phyloP scores from a whole-genome alignment of 2,113 vertebrate genomes.

The Elephas maximus region DNA sequence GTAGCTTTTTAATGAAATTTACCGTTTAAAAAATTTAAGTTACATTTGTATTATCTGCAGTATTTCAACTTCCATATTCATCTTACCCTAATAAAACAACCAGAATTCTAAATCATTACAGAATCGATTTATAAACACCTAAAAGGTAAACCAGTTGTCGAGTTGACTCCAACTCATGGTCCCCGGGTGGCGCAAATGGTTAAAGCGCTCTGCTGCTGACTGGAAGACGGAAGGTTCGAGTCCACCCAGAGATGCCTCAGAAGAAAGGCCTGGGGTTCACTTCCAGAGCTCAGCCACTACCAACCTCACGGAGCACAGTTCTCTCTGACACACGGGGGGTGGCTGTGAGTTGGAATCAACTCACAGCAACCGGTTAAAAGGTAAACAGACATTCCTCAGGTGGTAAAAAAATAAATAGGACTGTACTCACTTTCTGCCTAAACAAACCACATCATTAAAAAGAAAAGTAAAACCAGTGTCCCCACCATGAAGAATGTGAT shows the following conservation, averaged over 20 bases:
- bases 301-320: no score
- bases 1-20: background rate
- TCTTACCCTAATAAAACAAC: background rate
- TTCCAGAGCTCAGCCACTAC: no score
- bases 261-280: no score
- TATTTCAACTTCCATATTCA: background rate
- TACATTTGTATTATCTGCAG: background rate
- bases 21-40: background rate
- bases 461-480: background rate
- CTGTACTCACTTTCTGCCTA: background rate
- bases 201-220: no score
- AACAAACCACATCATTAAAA: background rate
- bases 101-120: slow-evolving; percentile 46
- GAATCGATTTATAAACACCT: background rate
- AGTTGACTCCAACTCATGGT: no score
- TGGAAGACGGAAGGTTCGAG: no score
- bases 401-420: background rate
- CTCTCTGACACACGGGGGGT: no score
- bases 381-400: no score
- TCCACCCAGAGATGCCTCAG: no score
- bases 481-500: background rate
- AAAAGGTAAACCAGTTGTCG: background rate
- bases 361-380: no score
- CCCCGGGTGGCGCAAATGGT: no score
- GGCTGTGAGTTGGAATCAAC: no score